Conservation (phyloP, 92 coral and sea anemone species). For the Pocillopora grandis region DNA sequence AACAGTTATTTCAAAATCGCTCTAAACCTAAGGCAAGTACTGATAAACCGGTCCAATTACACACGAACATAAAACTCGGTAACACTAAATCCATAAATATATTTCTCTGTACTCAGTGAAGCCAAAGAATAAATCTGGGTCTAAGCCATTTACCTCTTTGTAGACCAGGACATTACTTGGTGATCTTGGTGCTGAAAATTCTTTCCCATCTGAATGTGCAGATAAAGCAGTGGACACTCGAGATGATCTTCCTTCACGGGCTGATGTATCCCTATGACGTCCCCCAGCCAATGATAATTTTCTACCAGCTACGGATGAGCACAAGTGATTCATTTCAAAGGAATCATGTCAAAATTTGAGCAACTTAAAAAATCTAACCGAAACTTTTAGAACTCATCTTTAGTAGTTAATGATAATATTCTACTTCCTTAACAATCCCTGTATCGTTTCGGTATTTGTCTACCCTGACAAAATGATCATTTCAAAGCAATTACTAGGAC, state of each 20-base stretch:
- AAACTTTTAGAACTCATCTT: no score
- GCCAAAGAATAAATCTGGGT: background rate
- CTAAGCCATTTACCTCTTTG: slow-evolving; percentile 2
- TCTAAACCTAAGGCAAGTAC: no score
- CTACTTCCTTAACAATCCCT: no score
- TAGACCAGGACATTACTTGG: slow-evolving; percentile 16
- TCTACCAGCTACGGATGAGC: background rate
- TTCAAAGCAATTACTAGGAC: no score
- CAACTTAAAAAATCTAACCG: no score
- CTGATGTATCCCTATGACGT: background rate
- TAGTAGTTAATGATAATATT: no score
- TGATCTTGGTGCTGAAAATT: background rate
- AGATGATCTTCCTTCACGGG: slow-evolving; percentile 2
- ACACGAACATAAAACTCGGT: no score
- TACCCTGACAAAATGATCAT: no score
- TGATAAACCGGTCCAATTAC: no score
- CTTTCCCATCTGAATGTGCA: slow-evolving; percentile 16
- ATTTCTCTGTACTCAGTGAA: background rate
- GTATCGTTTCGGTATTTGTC: no score
- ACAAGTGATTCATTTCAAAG: background rate
- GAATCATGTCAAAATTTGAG: background rate
- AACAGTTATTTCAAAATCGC: no score
- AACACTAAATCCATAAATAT: background rate
- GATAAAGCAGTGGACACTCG: background rate
- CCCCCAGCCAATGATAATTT: background rate